Percentiles rank a stretch among this genome's conserved stretches.
Evolutionary conservation across 2,113 vertebrate species (phyloP).

Genomic region (Erythrolamprus reginae): DNA sequence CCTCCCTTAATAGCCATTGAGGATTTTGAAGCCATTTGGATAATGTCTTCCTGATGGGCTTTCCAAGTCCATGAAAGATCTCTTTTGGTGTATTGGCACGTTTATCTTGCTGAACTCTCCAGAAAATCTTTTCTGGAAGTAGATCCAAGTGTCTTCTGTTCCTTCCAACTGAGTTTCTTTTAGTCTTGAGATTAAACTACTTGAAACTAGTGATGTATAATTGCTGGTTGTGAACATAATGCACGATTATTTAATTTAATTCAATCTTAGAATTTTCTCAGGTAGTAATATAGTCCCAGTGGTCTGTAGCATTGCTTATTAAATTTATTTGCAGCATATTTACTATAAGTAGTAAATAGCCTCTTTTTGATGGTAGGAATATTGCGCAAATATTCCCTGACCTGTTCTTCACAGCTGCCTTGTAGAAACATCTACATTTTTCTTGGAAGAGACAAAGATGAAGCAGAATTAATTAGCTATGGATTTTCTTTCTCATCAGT

Average conservation of each 20-base stretch:
- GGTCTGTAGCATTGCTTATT: background rate
- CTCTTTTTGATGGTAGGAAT: background rate
- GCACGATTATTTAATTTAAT: background rate
- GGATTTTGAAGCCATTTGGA: background rate
- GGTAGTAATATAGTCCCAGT: background rate
- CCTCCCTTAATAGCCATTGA: background rate
- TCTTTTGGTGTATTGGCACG: background rate
- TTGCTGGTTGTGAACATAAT: background rate
- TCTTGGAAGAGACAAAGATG: background rate
- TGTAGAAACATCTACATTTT: background rate
- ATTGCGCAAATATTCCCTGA: background rate
- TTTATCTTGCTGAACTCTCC: background rate
- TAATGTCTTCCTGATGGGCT: background rate
- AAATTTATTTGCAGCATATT: background rate
- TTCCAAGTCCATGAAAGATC: background rate
- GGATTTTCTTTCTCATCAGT: background rate
- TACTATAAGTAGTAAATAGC: background rate
- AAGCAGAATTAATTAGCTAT: background rate
- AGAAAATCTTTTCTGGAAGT: background rate
- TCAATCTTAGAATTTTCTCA: background rate
- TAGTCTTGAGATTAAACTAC: background rate
- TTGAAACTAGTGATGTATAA: background rate
- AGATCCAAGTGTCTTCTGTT: background rate
- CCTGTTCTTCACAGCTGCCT: background rate
- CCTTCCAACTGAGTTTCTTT: background rate